phyloP scores from a whole-genome alignment of 2,888 invertebrate species.

The Corythucha ciliata region DNA sequence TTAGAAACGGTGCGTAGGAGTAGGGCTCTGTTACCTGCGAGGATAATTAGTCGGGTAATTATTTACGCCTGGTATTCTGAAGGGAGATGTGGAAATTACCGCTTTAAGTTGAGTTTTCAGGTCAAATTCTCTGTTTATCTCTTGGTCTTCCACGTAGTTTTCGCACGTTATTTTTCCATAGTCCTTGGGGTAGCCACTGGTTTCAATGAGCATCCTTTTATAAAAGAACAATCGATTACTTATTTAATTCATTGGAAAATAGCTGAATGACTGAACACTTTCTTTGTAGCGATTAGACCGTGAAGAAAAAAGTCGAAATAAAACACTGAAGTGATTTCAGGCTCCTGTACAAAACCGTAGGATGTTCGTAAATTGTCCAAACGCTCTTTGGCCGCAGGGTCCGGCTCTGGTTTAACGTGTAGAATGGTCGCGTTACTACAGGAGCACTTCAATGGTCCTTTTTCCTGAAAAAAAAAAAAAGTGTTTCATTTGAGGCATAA shows the following conservation, averaged over 20 bases:
- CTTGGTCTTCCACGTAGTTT: slow-evolving; percentile 66
- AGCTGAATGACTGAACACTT: slow-evolving; percentile 38
- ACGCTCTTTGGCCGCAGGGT: slow-evolving; percentile 58
- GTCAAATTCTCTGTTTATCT: slow-evolving; percentile 55
- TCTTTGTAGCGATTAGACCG: slow-evolving; percentile 64
- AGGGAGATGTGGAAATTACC: slow-evolving; percentile 42
- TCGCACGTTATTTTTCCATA: slow-evolving; percentile 68
- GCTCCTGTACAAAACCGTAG: slow-evolving; percentile 46
- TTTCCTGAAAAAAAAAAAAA: slow-evolving; percentile 49
- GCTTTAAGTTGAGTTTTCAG: slow-evolving; percentile 58
- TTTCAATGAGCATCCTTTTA: slow-evolving; percentile 45
- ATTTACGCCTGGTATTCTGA: not conserved
- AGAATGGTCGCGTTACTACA: slow-evolving; percentile 69
- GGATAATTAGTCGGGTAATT: not conserved
- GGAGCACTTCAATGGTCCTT: slow-evolving; percentile 61
- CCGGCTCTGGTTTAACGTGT: slow-evolving; percentile 61
- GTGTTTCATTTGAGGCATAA: slow-evolving; percentile 8
- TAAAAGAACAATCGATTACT: not conserved
- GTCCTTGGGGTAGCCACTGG: slow-evolving; percentile 59
- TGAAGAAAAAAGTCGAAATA: slow-evolving; percentile 76
- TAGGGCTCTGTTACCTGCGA: slow-evolving; percentile 47
- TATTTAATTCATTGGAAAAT: not conserved
- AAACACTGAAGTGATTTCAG: slow-evolving; percentile 71
- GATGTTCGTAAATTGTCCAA: slow-evolving; percentile 60
- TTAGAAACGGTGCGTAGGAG: slow-evolving; percentile 58